phyloP scores from a whole-genome alignment of 2,888 invertebrate genomes.

The Drosophila acutilabella region DNA sequence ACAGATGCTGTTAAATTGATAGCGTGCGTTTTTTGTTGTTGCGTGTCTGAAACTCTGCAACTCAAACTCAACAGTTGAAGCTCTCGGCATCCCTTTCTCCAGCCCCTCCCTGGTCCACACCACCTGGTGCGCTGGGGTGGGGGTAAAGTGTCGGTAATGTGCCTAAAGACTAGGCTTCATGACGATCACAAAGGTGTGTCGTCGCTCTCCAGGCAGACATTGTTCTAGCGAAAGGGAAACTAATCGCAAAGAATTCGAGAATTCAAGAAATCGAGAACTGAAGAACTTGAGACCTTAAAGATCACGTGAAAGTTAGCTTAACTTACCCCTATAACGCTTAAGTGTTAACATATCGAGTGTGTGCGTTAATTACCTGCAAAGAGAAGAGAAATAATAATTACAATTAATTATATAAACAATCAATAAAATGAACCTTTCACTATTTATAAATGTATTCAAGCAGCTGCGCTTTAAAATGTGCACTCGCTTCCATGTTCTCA shows the following conservation, averaged over 20 bases:
- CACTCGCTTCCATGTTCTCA: neutral
- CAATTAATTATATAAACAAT: neutral
- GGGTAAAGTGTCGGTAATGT: slow-evolving; percentile 41
- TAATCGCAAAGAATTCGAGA: slow-evolving; percentile 25
- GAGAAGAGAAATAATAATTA: slow-evolving; percentile 16
- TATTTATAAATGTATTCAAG: neutral
- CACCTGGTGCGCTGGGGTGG: neutral
- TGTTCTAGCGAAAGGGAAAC: slow-evolving; percentile 60
- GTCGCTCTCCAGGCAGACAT: slow-evolving; percentile 16
- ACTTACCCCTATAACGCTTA: slow-evolving; percentile 73
- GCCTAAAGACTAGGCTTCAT: slow-evolving; percentile 40
- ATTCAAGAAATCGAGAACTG: slow-evolving; percentile 6
- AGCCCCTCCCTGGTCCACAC: neutral
- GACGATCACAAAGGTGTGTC: slow-evolving; percentile 43
- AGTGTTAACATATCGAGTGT: slow-evolving; percentile 65
- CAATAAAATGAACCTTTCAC: slow-evolving; percentile 18
- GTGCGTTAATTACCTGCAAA: slow-evolving; percentile 69
- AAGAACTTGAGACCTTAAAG: slow-evolving; percentile 2
- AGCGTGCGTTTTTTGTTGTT: slow-evolving; percentile 66
- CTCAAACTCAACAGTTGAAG: slow-evolving; percentile 27
- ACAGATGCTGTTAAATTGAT: slow-evolving; percentile 84
- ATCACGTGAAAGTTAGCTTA: slow-evolving; percentile 24
- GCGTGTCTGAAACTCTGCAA: slow-evolving; percentile 57
- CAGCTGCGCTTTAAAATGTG: slow-evolving; percentile 25
- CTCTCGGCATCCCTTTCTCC: neutral